Conservation (phyloP, 1,140 invertebrate species). For the Callitettix versicolor region DNA sequence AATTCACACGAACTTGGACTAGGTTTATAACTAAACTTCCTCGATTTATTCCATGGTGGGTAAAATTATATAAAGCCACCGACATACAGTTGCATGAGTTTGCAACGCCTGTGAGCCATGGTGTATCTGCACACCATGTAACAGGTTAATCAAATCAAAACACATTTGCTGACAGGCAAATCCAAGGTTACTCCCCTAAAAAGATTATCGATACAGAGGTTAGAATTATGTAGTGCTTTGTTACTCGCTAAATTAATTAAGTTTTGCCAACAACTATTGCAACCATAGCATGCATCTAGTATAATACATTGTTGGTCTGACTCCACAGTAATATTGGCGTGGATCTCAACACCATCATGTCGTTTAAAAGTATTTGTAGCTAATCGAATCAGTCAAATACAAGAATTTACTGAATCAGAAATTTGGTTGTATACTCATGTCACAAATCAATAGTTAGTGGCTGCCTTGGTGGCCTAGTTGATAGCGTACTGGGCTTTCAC, state of each 20-base stretch:
- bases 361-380: constrained; percentile 28
- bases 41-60: no score
- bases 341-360: constrained; percentile 26
- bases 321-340: constrained; percentile 22
- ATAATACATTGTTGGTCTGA: constrained; percentile 19
- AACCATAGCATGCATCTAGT: neutral
- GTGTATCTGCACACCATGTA: no score
- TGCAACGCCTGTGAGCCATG: no score
- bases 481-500: no score
- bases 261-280: neutral
- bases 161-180: constrained; percentile 30
- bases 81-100: no score
- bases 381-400: constrained; percentile 26
- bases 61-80: no score
- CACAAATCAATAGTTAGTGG: no score
- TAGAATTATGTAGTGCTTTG: constrained; percentile 31
- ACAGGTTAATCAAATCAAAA: no score
- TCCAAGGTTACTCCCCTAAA: constrained; percentile 33
- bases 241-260: constrained; percentile 23
- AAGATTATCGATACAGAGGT: constrained; percentile 27
- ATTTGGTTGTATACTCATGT: neutral
- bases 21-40: no score
- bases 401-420: constrained; percentile 16
- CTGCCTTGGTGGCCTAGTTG: no score
- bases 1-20: no score